Evolutionary conservation across 2,797 vertebrate genomes (phyloP), one percentile per base, ranked within the genome.

Genomic region (Sphenopsis melanotis): DNA sequence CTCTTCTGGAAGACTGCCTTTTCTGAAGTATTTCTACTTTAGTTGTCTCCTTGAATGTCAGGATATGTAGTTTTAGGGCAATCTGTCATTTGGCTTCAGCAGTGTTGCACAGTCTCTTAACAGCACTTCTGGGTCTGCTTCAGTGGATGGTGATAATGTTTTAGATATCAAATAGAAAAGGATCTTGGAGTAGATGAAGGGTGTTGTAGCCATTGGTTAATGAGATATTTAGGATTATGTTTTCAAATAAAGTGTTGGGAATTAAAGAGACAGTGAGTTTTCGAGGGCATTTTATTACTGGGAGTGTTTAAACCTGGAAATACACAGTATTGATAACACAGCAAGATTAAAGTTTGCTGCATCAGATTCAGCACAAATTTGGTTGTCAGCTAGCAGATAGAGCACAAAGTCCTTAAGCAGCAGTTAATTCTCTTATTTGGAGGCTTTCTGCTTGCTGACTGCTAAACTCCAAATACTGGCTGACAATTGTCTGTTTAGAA

Each of bases 331-430:
- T 1, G 17, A 71, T 78, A 90, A 50, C 77, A 26, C 41, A 90
- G 84, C 61, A 86, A 76, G 86, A 86, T 96, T 93, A 94, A 93
- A 78, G 61, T 64, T 94, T 39, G 24, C 74, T 78, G 80, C 72
- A 71, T 83, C 80, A 75, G 85, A 80, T 86, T 83, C 57, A 86
- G 68, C 88, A 95, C 46, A 90, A 65, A 71, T 83, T 90, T 88
- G 78, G 34, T 86, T 86, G 65, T 72, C 69, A 77, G 57, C 69
- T 63, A 77, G 60, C 42, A 87, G 39, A 77, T 41, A 66, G 41
- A 87, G 57, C 74, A 70, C 83, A 94, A 93, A 91, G 53, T 65
- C 69, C 69, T 78, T 88, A 47, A 30, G 49, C n/a, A 83, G 85
- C 56, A 66, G 64, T 88, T 93, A 77, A 85, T 87, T 92, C 60